Percentiles rank a stretch among this genome's conserved stretches.
phyloP scores from a whole-genome alignment of 2,888 invertebrate genomes.

The Apodemia zela region DNA sequence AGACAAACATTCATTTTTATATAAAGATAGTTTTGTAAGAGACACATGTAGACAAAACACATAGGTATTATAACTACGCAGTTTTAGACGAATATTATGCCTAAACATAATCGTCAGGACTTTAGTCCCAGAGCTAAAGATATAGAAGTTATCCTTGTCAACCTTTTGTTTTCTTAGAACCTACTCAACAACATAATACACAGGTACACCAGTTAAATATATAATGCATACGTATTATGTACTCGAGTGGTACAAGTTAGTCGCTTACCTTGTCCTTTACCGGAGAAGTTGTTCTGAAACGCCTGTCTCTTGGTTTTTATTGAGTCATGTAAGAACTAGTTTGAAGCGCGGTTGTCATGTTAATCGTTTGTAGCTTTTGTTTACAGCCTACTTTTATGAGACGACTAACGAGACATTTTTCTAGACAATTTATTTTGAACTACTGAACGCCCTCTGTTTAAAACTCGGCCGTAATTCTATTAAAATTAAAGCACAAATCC shows the following conservation, averaged over 20 bases:
- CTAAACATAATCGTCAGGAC: neutral
- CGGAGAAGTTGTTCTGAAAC: conserved; percentile 14
- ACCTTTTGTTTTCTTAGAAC: conserved; percentile 8
- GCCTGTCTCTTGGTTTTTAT: conserved; percentile 14
- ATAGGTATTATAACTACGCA: too few species aligned
- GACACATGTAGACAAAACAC: too few species aligned
- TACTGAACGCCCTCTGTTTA: too few species aligned
- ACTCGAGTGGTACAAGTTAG: neutral
- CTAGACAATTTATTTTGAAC: too few species aligned
- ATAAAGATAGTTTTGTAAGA: too few species aligned
- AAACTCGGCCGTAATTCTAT: too few species aligned
- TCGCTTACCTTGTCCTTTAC: conserved; percentile 16
- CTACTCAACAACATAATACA: neutral
- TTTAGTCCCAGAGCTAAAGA: neutral
- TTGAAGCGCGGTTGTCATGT: conserved; percentile 7
- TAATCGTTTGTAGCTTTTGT: neutral
- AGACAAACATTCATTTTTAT: too few species aligned
- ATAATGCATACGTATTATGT: neutral
- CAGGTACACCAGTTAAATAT: neutral
- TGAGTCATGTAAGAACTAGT: conserved; percentile 14
- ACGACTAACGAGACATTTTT: too few species aligned
- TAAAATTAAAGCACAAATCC: too few species aligned
- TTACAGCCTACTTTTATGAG: neutral
- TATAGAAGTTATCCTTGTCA: neutral
- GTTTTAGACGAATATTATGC: too few species aligned